Evolutionary conservation across 2,113 vertebrate species (phyloP).

Genomic region (Beaufortia kweichowensis): DNA sequence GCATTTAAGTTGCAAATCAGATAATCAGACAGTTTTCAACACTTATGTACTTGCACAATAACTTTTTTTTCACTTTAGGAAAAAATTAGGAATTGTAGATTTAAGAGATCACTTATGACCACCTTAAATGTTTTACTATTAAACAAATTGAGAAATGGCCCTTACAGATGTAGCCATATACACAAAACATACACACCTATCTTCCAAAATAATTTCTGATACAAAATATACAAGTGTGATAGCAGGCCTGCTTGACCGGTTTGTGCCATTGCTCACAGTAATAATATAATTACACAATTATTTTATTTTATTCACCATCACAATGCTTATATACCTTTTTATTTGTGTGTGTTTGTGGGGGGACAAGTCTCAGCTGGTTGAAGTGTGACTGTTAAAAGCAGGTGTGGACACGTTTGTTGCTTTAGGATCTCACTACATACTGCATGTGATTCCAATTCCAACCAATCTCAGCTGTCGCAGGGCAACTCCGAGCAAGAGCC

Average conservation of each 20-base stretch:
- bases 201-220: background rate
- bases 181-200: background rate
- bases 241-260: slow-evolving; percentile 14
- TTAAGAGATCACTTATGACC: no score
- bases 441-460: slow-evolving; percentile 45
- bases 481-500: slow-evolving; percentile 12
- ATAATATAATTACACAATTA: slow-evolving; percentile 35
- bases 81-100: no score
- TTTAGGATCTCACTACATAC: slow-evolving; percentile 41
- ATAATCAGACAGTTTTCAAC: no score
- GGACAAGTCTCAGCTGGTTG: slow-evolving; percentile 52
- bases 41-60: no score
- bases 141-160: no score
- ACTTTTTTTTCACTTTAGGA: no score
- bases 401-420: slow-evolving; percentile 49
- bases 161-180: background rate
- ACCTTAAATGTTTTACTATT: no score
- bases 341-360: slow-evolving; percentile 43
- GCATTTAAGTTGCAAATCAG: no score
- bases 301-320: slow-evolving; percentile 2
- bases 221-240: background rate
- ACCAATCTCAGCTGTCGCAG: slow-evolving; percentile 52
- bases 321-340: slow-evolving; percentile 27
- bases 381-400: slow-evolving; percentile 50
- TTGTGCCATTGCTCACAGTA: slow-evolving; percentile 33